Percentiles rank a stretch among this genome's conserved stretches.
These are phyloP conservation scores for Dicyrtomina minuta DNA, from an alignment of 2,888 invertebrate genomes.

Conservation along the genomic window DNA sequence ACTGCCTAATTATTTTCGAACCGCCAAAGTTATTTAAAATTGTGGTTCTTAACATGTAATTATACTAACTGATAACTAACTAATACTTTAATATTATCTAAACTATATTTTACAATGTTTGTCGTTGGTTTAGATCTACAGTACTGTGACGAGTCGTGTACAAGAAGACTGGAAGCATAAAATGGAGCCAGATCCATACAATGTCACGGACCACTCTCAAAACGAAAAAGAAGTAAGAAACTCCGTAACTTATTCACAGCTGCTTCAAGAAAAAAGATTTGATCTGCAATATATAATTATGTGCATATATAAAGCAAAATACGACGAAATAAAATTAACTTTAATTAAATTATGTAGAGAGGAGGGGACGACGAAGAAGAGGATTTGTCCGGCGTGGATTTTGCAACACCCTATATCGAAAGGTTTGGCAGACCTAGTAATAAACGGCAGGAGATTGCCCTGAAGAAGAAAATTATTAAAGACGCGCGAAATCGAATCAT, in stretches of 20 bases:
- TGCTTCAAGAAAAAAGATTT: no score
- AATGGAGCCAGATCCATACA: conserved; percentile 46
- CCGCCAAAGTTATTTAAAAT: neutral
- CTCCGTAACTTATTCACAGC: no score
- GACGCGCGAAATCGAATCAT: conserved; percentile 47
- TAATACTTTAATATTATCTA: neutral
- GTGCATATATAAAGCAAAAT: no score
- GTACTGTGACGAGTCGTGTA: conserved; percentile 45
- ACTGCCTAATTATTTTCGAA: conserved; percentile 14
- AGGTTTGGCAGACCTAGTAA: conserved; percentile 45
- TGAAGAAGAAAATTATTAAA: conserved; percentile 50
- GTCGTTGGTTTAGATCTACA: conserved; percentile 40
- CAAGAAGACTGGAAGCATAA: conserved; percentile 51
- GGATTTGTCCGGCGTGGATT: conserved; percentile 44
- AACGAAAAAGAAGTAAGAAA: conserved; percentile 39
- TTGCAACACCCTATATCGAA: conserved; percentile 51
- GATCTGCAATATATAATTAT: no score
- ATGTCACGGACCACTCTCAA: conserved; percentile 2
- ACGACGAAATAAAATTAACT: no score
- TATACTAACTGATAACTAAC: neutral
- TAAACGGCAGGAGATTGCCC: conserved; percentile 45
- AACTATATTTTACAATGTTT: neutral
- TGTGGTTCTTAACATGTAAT: neutral
- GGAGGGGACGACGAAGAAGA: conserved; percentile 39
- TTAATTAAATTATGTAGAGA: neutral